Base-by-base conservation (phyloP, 30 jellyfish, hydroid and myxozoan genomes). In the Pelagia noctiluca region DNA sequence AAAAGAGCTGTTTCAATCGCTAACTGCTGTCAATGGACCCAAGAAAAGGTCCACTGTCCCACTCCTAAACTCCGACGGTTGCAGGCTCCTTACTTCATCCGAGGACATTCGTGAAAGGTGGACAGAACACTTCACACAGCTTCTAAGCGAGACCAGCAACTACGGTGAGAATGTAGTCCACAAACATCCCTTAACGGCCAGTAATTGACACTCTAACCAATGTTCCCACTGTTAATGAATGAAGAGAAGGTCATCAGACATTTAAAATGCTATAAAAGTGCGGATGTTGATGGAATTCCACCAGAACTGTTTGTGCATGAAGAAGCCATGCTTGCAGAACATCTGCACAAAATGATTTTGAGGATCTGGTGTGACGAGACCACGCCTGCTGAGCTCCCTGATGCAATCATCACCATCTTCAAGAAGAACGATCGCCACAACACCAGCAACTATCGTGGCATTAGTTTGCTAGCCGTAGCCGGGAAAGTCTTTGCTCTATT, bases 371-470 rank as follows among this genome's bases (percentile, higher is more conserved):
- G 24, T 57, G 12, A 24, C 13, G 24, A 57, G 26, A 7, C 13
- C 72, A 5, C 24, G 19, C 72, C 12, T 22, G 26, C 26, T 11
- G 72, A 57, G 31, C 24, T 57, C 26, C 19, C 19, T 7, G 24
- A 7, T 57, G 72, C 5, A 11, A 57, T 57, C 28, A 22, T 57
- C 72, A 57, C 72, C 13, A 57, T 66, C 67, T 25, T 28, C 26
- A 66, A 66, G 79, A 66, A 66, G 31, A 66, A 66, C 4, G 79
- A 66, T 66, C 62, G 67, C 19, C 12, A 7, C 24, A 12, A 8
- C 79, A 21, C 68, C 31, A 66, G 62, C 12, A 66, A 66, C 64
- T 66, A 66, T 30, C 79, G 79, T 8, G 79, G 79, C 18, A 66
- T 66, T 8, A 21, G 68, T 4, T 24, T 66, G 11, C 79, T 66